Base-by-base conservation (phyloP, 2,888 invertebrate species). In the Graphium colonna region DNA sequence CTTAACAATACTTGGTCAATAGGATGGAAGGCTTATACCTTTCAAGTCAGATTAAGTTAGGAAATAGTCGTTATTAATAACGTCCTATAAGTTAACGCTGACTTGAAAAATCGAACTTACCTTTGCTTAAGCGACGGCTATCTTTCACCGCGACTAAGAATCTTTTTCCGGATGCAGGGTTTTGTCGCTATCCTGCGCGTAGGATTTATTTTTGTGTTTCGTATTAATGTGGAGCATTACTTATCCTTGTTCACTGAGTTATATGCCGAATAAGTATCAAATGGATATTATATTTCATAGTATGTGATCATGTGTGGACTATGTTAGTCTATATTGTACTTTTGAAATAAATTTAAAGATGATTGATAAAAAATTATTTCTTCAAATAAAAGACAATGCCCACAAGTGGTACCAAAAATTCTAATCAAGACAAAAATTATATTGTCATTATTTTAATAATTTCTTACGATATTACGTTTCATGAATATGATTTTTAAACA, bases 41-140 rank as follows among this genome's bases (percentile, higher is more conserved):
- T 79, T 84, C 82, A 83, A 88, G 86, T 84, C 86, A 82, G 88
- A 88, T 88, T 87, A 88, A 83, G 82, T 85, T 82, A 83, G 79
- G 80, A 82, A 84, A 84, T 82, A 76, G 77, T 73, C 72, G 73
- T 87, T 88, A 85, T 87, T 87, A 87, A 88, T 87, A 88, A 82
- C 83, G 72, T 74, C 81, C 87, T 85, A 88, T 88, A 88, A 85
- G 76, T 88, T 84, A 85, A 76, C 75, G 68, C 70, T 67, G 65
- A 75, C 77, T 84, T 87, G 85, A 87, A 85, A 86, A 87, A 88
- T 88, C 82, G 84, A 75, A 82, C 78, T 80, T 78, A 82, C 80
- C 85, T 85, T 85, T 81, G 82, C 85, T 82, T 86, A 86, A 87
- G 83, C 76, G 84, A 86, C 80, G 75, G 71, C 75, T 74, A 78